phyloP scores from a whole-genome alignment of 1,140 invertebrate genomes.

The Drosophila melanica region DNA sequence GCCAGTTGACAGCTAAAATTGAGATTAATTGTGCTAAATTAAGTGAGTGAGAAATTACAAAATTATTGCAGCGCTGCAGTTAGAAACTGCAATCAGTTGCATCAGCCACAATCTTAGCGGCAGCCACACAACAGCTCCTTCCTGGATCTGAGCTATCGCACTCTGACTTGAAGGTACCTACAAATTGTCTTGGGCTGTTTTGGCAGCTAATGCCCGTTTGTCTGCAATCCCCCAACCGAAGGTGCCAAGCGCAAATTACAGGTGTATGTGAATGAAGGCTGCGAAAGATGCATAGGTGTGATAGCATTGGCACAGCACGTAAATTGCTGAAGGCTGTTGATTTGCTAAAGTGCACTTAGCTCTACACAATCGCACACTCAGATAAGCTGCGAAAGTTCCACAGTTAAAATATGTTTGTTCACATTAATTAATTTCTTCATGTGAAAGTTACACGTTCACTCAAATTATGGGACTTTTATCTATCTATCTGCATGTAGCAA shows the following conservation, averaged over 20 bases:
- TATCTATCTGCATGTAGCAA: not conserved
- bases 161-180: slow-evolving; percentile 40
- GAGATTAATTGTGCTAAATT: slow-evolving; percentile 81
- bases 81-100: slow-evolving; percentile 78
- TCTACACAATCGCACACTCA: slow-evolving; percentile 24
- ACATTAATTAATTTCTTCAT: slow-evolving; percentile 10
- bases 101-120: slow-evolving; percentile 47
- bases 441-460: slow-evolving; percentile 4
- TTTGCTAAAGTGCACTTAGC: slow-evolving; percentile 48
- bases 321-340: slow-evolving; percentile 51
- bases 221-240: slow-evolving; percentile 12
- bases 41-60: slow-evolving; percentile 82
- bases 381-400: slow-evolving; percentile 9
- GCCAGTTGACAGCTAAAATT: slow-evolving; percentile 75
- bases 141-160: slow-evolving; percentile 28
- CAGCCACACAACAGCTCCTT: slow-evolving; percentile 32
- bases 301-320: slow-evolving; percentile 49
- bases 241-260: slow-evolving; percentile 66
- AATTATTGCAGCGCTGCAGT: slow-evolving; percentile 77
- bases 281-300: slow-evolving; percentile 64
- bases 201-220: slow-evolving; percentile 49
- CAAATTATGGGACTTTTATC: no score
- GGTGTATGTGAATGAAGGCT: slow-evolving; percentile 64
- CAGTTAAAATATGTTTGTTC: not conserved
- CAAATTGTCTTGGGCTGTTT: slow-evolving; percentile 67